A percentile compares a stretch with the other conserved stretches of the same genome.
phyloP scores from a whole-genome alignment of 2,888 invertebrate species.

The Cotesia congregata region DNA sequence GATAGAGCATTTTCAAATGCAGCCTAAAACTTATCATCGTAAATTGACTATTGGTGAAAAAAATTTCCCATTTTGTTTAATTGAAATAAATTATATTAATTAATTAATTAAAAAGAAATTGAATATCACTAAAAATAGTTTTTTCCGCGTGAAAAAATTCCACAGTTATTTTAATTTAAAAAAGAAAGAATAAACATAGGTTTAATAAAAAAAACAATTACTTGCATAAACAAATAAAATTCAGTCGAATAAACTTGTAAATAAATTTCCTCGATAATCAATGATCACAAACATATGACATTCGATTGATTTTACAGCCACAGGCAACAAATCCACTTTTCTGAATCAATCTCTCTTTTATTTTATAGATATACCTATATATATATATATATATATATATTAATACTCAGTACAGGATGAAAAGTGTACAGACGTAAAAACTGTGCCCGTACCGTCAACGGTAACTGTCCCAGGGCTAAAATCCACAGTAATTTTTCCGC shows the following conservation, averaged over 20 bases:
- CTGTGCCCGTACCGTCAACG: background rate
- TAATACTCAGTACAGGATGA: background rate
- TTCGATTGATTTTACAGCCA: conserved; percentile 32
- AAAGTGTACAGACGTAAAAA: background rate
- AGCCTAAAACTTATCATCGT: too few species aligned
- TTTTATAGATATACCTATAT: background rate
- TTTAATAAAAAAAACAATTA: too few species aligned
- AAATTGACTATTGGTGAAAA: too few species aligned
- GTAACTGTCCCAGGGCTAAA: background rate
- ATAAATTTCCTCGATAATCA: conserved; percentile 39
- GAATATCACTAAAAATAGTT: too few species aligned
- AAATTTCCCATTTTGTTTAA: too few species aligned
- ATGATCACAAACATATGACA: conserved; percentile 30
- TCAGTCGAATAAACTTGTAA: conserved; percentile 23
- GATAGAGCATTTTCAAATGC: too few species aligned
- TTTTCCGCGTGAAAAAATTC: background rate
- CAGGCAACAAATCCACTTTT: conserved; percentile 16
- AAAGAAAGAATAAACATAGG: too few species aligned
- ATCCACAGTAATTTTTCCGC: conserved; percentile 17
- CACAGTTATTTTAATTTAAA: background rate
- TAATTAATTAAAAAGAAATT: background rate
- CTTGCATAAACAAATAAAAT: conserved; percentile 11
- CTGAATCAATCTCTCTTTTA: conserved; percentile 36
- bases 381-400: conserved; percentile 15
- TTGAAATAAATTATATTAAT: too few species aligned